Evolutionary conservation across 2,113 vertebrate species (phyloP), one percentile per base, ranked within the genome.

Genomic region (Lagopus leucura): DNA sequence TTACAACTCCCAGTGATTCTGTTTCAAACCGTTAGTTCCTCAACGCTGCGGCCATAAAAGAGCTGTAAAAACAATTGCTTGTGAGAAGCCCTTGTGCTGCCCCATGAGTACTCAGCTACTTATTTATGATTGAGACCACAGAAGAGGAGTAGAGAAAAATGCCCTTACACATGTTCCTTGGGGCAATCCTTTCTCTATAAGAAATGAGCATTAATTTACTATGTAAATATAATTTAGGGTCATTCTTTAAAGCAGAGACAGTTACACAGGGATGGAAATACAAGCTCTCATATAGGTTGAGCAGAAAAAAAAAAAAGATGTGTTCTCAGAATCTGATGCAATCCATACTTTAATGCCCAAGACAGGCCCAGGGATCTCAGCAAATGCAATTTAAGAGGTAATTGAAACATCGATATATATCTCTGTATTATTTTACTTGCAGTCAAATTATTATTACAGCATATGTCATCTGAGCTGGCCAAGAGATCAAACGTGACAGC

Each of bases 151-250:
- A 76, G 71, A 91, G 52, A 91, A 96, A 89, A 92, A 64, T 71
- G 27, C 82, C 71, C 36, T 89, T 77, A 54, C 4, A 0, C 28
- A 38, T 72, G 54, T 64, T 92, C 75, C 75, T 71, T 32, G 43
- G n/a, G 88, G 70, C 24, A 73, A 27, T 60, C 38, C 79, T 92
- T 73, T 36, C 13, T 21, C 43, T 0, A 0, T 55, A 77, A 92
- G 82, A 91, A 60, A 20, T 0, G 22, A 80, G 71, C 54, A 36
- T 71, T 78, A 92, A 78, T 92, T 91, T 88, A 61, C 80, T 91
- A 79, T 90, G 65, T 86, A 96, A 97, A 94, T 48, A 93, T 72
- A 83, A 74, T 86, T 91, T 86, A 81, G 60, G 76, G 34, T 88
- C 82, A 88, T n/a, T 78, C 72, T 93, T 93, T 83, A 90, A 92